These are phyloP conservation scores for Typhlomys cinereus DNA, from an alignment of 2,113 vertebrate genomes.

Conservation along the genomic window DNA sequence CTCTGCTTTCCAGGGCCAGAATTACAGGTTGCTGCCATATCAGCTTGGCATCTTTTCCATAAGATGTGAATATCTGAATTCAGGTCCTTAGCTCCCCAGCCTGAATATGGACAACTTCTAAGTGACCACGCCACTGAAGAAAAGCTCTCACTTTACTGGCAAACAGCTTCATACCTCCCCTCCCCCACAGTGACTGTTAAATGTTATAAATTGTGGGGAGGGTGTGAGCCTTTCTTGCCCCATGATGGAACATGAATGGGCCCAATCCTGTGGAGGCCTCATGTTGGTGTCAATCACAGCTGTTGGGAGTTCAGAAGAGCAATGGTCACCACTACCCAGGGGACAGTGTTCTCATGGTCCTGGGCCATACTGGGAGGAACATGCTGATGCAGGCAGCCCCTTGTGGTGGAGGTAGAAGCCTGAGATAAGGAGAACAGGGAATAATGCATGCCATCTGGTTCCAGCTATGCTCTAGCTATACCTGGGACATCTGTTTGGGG, in stretches of 20 bases:
- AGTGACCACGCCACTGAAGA: too few relatives aligned
- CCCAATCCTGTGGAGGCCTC: not conserved
- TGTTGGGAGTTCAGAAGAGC: not conserved
- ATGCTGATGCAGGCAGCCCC: not conserved
- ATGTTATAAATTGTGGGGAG: not conserved
- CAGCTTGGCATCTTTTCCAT: too few relatives aligned
- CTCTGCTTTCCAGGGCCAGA: too few relatives aligned
- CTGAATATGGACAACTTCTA: not conserved
- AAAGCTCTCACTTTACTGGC: too few relatives aligned
- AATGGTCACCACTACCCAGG: not conserved
- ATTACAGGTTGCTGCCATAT: too few relatives aligned
- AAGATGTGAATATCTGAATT: too few relatives aligned
- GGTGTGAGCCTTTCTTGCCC: not conserved
- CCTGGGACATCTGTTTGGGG: not conserved
- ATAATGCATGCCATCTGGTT: not conserved
- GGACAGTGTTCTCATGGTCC: not conserved
- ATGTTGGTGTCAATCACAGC: not conserved
- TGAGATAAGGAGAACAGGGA: not conserved
- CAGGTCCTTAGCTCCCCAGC: too few relatives aligned
- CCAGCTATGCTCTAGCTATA: not conserved
- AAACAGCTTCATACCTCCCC: too few relatives aligned
- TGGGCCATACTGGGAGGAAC: not conserved
- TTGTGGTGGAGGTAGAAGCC: not conserved
- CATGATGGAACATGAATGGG: not conserved
- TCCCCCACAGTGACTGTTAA: not conserved